A percentile compares a stretch with the other conserved stretches of the same genome.
These are phyloP conservation scores for Anguilla marmorata DNA, from an alignment of 2,797 vertebrate species.

Conservation along the genomic window DNA sequence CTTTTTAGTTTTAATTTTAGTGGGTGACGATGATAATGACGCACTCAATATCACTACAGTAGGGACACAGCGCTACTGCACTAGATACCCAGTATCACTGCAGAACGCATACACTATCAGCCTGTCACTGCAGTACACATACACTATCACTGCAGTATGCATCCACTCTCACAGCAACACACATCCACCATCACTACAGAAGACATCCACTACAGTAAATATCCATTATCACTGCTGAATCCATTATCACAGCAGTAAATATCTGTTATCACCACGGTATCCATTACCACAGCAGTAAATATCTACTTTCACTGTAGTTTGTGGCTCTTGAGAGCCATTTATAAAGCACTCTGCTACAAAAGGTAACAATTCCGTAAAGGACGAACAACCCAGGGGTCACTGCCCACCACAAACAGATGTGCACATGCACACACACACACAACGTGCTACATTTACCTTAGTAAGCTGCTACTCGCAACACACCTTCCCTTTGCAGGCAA, in stretches of 20 bases:
- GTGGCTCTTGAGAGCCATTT: not conserved
- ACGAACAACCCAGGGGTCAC: not conserved
- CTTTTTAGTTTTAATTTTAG: not conserved
- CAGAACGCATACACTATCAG: not conserved
- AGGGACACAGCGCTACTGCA: not conserved
- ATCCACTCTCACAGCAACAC: not conserved
- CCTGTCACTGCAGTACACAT: not conserved
- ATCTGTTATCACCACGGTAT: not conserved
- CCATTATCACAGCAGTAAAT: not conserved
- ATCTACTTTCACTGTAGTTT: not conserved
- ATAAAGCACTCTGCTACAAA: not conserved
- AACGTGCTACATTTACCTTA: not conserved
- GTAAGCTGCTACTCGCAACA: not conserved
- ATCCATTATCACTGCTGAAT: not conserved
- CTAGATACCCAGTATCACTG: not conserved
- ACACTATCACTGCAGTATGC: not conserved
- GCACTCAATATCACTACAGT: not conserved
- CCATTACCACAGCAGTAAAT: not conserved
- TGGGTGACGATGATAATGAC: not conserved
- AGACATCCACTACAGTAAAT: not conserved
- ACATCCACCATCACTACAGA: not conserved
- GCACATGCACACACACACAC: constrained; percentile 1
- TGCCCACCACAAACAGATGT: not conserved
- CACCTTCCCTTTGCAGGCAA: not conserved
- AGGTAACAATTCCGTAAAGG: not conserved